Evolutionary conservation across 2,113 vertebrate species (phyloP).

Genomic region (Panurus biarmicus): DNA sequence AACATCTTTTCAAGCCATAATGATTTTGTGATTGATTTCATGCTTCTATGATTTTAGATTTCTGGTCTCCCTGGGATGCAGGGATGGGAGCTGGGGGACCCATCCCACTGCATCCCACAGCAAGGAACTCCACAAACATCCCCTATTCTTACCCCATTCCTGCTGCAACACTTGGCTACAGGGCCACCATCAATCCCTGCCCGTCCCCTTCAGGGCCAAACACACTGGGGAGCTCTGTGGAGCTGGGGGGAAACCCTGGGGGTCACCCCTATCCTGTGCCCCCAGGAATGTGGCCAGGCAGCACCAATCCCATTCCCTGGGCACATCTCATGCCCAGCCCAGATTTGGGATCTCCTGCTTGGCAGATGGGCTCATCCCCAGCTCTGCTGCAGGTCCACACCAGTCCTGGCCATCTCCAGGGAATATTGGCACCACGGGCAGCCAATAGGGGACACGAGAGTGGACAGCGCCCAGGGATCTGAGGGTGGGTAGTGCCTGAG

Average conservation of each 20-base stretch:
- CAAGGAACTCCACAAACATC: background rate
- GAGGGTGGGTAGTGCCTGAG: too few relatives aligned
- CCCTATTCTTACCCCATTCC: background rate
- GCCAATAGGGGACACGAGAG: background rate
- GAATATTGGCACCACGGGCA: fast-evolving
- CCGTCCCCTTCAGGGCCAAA: background rate
- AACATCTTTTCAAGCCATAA: background rate
- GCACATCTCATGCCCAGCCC: background rate
- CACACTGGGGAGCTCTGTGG: background rate
- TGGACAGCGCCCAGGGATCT: background rate
- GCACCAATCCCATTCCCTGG: background rate
- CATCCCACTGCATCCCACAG: background rate
- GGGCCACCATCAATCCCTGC: background rate
- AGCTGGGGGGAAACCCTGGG: background rate
- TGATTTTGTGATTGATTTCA: background rate
- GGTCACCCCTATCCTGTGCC: background rate
- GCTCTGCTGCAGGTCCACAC: too few relatives aligned
- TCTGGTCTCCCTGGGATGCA: background rate
- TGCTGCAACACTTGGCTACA: background rate
- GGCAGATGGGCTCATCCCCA: background rate
- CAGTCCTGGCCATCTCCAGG: background rate
- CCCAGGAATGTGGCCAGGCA: background rate
- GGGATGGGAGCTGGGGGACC: background rate
- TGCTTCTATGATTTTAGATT: background rate
- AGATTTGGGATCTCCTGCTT: background rate